phyloP scores from a whole-genome alignment of 2,113 vertebrate genomes.

The Psittacula cyanocephala region DNA sequence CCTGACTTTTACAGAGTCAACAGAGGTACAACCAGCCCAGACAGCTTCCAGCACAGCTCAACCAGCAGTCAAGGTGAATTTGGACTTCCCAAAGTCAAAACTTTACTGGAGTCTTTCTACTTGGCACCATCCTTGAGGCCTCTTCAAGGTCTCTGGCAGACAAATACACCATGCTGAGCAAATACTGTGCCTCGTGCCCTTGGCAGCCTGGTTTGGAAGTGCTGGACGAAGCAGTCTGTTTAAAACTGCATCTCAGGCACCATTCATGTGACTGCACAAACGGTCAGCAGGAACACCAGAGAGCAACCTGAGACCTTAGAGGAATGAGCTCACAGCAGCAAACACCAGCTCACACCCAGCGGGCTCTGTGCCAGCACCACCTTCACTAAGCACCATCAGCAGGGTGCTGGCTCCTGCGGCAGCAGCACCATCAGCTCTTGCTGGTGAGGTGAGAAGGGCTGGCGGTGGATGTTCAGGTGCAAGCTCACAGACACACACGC shows the following conservation, averaged over 20 bases:
- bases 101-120: background rate
- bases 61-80: background rate
- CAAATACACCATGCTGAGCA: background rate
- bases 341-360: conserved; percentile 1
- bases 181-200: background rate
- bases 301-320: conserved; percentile 11
- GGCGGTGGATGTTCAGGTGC: background rate
- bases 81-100: background rate
- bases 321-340: background rate
- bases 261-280: background rate
- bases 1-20: background rate
- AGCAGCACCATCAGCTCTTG: background rate
- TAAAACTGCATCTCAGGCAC: background rate
- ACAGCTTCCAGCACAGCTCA: background rate
- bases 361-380: background rate
- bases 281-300: background rate
- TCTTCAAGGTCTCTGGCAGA: background rate
- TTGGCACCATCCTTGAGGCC: background rate
- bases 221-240: background rate
- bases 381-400: background rate
- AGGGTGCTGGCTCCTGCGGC: background rate
- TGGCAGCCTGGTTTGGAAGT: background rate
- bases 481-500: background rate
- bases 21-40: background rate
- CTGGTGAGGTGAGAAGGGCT: background rate